These are phyloP conservation scores for Lonchura striata DNA, from an alignment of 2,113 vertebrate genomes.

Conservation along the genomic window DNA sequence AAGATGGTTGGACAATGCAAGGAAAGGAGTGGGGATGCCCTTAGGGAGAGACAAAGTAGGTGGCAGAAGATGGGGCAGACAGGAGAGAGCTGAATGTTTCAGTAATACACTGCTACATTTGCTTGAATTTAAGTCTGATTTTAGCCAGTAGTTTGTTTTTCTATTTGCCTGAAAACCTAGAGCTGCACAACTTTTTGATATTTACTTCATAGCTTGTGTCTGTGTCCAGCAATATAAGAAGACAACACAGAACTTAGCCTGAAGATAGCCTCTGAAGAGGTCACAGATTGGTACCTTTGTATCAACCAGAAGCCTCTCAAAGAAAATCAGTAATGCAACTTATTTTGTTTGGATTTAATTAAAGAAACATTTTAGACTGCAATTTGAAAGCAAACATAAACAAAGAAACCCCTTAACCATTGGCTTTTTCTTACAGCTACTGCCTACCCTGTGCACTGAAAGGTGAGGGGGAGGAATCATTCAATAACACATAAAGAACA, in stretches of 20 bases:
- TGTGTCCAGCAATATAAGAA: neutral
- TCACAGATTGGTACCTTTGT: neutral
- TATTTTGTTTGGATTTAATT: constrained; percentile 39
- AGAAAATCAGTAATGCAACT: constrained; percentile 14
- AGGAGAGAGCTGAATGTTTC: neutral
- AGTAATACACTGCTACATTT: neutral
- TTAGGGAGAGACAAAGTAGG: neutral
- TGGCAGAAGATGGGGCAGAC: neutral
- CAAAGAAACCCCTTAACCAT: neutral
- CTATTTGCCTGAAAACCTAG: neutral
- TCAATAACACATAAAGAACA: neutral
- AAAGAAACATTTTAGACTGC: constrained; percentile 17
- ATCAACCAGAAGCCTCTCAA: neutral
- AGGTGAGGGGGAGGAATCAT: constrained; percentile 12
- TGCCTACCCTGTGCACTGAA: neutral
- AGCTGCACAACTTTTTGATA: neutral
- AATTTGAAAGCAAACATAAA: constrained; percentile 3
- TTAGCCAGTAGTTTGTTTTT: neutral
- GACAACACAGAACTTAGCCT: neutral
- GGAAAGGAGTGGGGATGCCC: neutral
- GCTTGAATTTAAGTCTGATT: neutral
- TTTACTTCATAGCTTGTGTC: neutral
- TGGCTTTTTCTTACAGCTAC: constrained; percentile 1
- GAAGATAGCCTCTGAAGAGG: constrained; percentile 2
- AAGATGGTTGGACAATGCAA: neutral